phyloP scores from a whole-genome alignment of 2,888 invertebrate species.

The Lasiommata megera region DNA sequence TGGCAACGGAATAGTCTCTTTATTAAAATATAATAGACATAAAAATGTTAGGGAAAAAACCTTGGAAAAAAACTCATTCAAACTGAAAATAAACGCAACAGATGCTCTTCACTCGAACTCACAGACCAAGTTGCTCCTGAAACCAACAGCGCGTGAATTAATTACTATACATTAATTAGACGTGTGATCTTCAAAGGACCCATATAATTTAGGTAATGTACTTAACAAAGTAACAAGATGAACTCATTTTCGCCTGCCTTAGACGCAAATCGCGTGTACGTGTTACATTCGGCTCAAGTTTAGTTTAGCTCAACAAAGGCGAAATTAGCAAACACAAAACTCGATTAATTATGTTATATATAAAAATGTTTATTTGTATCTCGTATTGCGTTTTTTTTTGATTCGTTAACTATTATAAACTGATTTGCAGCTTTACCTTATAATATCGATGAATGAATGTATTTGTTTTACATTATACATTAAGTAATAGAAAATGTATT shows the following conservation, averaged over 20 bases:
- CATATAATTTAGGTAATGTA: constrained; percentile 35
- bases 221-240: constrained; percentile 32
- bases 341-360: background rate
- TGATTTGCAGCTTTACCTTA: too few relatives aligned
- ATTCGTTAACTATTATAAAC: too few relatives aligned
- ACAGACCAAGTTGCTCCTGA: constrained; percentile 43
- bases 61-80: background rate
- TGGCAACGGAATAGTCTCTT: too few relatives aligned
- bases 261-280: background rate
- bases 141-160: constrained; percentile 49
- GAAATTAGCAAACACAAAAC: background rate
- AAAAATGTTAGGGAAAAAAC: background rate
- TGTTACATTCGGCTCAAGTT: background rate
- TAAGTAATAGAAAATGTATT: too few relatives aligned
- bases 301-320: background rate
- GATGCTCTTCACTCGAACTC: constrained; percentile 47
- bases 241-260: constrained; percentile 18
- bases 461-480: too few relatives aligned
- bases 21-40: background rate
- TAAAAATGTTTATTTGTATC: background rate
- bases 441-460: too few relatives aligned
- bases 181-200: constrained; percentile 46
- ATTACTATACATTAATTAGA: constrained; percentile 56
- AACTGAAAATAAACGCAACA: constrained; percentile 27
- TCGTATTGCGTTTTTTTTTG: too few relatives aligned